A percentile compares a stretch with the other conserved stretches of the same genome.
Conservation (phyloP, 1,140 invertebrate genomes). For the Euwallacea fornicatus region DNA sequence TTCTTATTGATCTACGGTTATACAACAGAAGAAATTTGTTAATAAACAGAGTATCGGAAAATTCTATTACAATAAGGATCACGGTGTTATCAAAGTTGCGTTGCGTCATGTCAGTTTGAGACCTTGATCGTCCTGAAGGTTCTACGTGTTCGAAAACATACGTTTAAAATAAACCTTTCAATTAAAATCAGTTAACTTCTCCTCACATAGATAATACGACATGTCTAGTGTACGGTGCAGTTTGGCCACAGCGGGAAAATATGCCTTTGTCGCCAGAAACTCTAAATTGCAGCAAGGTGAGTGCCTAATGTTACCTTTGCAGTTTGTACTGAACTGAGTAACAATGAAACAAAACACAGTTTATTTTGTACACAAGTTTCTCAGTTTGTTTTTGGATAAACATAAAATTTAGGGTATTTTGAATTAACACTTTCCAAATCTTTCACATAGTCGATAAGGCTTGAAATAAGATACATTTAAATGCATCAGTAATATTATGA, state of each 20-base stretch:
- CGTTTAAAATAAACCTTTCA: conserved; percentile 17
- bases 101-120: conserved; percentile 39
- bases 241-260: conserved; percentile 48
- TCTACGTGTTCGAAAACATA: conserved; percentile 36
- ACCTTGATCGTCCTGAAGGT: conserved; percentile 35
- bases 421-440: too few species aligned
- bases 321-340: too few species aligned
- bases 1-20: not conserved
- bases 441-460: too few species aligned
- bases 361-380: too few species aligned
- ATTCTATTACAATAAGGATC: not conserved
- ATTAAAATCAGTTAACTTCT: conserved; percentile 11
- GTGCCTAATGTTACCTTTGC: not conserved
- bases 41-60: not conserved
- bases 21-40: not conserved
- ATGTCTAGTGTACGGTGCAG: conserved; percentile 51
- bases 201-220: conserved; percentile 11
- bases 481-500: too few species aligned
- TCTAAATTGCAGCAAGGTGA: conserved; percentile 49
- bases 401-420: too few species aligned
- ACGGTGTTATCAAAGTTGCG: conserved; percentile 11
- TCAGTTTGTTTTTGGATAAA: too few species aligned
- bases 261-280: conserved; percentile 45
- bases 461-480: too few species aligned
- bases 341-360: too few species aligned